A percentile compares a stretch with the other conserved stretches of the same genome.
These are phyloP conservation scores for Calephelis perditalis DNA, from an alignment of 2,888 invertebrate genomes.

Conservation along the genomic window DNA sequence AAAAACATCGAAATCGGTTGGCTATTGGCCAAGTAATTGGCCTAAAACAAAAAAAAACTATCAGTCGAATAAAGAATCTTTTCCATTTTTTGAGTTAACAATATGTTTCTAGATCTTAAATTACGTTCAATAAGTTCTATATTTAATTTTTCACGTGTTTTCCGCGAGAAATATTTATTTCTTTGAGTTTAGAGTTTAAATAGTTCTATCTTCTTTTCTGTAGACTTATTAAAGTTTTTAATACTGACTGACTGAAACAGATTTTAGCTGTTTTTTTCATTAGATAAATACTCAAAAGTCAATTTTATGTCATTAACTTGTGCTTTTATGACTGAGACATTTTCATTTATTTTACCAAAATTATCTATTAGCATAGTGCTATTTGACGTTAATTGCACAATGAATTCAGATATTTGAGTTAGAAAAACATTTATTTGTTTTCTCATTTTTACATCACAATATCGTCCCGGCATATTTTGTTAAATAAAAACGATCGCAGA, in stretches of 20 bases:
- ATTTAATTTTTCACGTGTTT: not conserved
- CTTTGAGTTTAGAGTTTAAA: not conserved
- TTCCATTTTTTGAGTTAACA: not conserved
- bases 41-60: no score
- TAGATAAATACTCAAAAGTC: not conserved
- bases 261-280: not conserved
- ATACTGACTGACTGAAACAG: not conserved
- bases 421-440: not conserved
- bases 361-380: not conserved
- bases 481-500: no score
- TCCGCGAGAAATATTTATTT: not conserved
- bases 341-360: not conserved
- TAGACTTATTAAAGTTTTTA: not conserved
- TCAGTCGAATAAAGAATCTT: no score
- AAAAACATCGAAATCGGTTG: no score
- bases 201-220: not conserved
- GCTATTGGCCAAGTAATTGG: no score
- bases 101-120: not conserved
- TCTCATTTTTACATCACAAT: not conserved
- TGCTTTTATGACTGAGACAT: not conserved
- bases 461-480: no score
- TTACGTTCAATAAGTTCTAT: not conserved
- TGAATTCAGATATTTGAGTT: not conserved
- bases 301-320: not conserved
- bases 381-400: not conserved